Evolutionary conservation across 1,140 invertebrate species (phyloP), one percentile per base, ranked within the genome.

Genomic region (Formica selysi): DNA sequence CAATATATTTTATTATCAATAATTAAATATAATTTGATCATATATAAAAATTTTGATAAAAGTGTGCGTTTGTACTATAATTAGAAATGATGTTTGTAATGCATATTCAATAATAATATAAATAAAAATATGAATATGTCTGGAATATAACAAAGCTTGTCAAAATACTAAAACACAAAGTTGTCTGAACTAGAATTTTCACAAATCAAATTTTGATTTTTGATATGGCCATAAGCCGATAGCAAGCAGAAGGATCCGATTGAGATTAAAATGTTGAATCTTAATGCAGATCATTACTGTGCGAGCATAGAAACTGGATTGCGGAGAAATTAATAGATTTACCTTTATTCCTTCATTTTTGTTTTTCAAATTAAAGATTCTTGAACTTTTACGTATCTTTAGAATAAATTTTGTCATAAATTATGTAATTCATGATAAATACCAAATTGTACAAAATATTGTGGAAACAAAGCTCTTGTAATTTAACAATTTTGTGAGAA

Each of bases 101-200:
- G n/a, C n/a, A n/a, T n/a, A n/a, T n/a, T n/a, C n/a, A n/a, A n/a
- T n/a, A n/a, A 71, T n/a, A 1, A 36, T 22, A 7, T 0, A 26
- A 76, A 10, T 7, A 41, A 61, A 44, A 76, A 44, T 62, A 2
- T 26, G 6, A 7, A 41, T 7, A 13, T 76, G 62, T 36, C 22
- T 76, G 74, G 3, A 62, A 41, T 29, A 41, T 29, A 76, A 76
- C 8, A 59, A 16, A 61, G 26, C 73, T 61, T 61, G 5, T 41
- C 16, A 76, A 0, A 38, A 76, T 2, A 41, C n/a, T 13, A 29
- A 26, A 8, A 13, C 11, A 61, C 2, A 61, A 41, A 7, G n/a
- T 41, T 38, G 10, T 59, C 1, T 62, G 57, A 29, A 76, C 1
- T 36, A 8, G 22, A 22, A 22, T 22, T 22, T 22, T 22, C 22